A percentile compares a stretch with the other conserved stretches of the same genome.
These are phyloP conservation scores for Calameuta idolon DNA, from an alignment of 2,888 invertebrate genomes.

Conservation along the genomic window DNA sequence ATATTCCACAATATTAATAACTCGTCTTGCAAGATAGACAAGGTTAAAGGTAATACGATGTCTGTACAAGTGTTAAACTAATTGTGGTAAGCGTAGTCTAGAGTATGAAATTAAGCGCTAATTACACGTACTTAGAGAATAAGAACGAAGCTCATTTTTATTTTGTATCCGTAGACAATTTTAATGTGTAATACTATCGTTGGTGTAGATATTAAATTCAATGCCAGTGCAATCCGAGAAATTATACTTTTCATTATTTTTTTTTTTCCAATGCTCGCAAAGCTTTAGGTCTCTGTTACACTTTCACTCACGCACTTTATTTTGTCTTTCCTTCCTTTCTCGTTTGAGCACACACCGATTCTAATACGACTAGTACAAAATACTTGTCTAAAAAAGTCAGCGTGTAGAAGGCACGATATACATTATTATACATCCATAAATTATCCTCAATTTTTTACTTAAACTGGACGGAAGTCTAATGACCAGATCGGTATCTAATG, in stretches of 20 bases:
- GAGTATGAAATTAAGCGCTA: background rate
- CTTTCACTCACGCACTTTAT: conserved; percentile 1
- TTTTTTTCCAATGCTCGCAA: background rate
- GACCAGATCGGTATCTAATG: conserved; percentile 23
- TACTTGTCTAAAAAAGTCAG: background rate
- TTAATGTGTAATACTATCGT: conserved; percentile 2
- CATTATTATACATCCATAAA: background rate
- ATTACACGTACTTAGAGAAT: background rate
- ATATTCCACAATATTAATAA: background rate
- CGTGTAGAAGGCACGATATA: conserved; percentile 5
- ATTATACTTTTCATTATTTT: background rate
- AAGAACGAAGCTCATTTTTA: background rate
- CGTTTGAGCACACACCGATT: background rate
- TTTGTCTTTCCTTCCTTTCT: background rate
- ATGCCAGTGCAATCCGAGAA: conserved; percentile 9
- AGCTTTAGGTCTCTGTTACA: background rate
- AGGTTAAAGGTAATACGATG: background rate
- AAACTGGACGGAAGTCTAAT: conserved; percentile 32
- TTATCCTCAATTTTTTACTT: conserved; percentile 4
- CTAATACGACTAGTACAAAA: background rate
- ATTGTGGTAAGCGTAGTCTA: background rate
- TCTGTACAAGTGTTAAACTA: background rate
- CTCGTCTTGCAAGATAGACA: background rate
- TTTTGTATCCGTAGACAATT: conserved; percentile 5
- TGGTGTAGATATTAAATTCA: conserved; percentile 6